phyloP scores from a whole-genome alignment of 2,888 invertebrate species.

The Drosophila kokeensis region DNA sequence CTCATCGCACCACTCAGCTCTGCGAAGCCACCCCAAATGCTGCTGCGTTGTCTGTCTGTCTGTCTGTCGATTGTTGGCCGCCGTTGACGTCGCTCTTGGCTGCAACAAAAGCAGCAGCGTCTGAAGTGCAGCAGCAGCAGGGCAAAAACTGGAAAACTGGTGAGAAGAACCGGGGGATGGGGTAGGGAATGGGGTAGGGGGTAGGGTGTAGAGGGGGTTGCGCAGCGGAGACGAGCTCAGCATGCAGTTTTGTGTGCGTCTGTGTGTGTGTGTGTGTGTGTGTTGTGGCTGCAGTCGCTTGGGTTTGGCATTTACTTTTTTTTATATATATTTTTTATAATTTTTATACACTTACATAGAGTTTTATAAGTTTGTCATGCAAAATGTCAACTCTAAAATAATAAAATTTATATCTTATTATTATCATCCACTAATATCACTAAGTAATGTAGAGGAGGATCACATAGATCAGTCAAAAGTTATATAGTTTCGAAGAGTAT shows the following conservation, averaged over 20 bases:
- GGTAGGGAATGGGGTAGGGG: not conserved
- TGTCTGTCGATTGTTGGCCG: conserved; percentile 68
- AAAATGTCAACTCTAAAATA: not conserved
- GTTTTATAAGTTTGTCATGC: not conserved
- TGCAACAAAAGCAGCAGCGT: conserved; percentile 59
- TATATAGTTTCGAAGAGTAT: not conserved
- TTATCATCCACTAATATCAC: not conserved
- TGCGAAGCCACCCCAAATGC: conserved; percentile 28
- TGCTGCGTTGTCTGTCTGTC: conserved; percentile 13
- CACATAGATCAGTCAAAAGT: not conserved
- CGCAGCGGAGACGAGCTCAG: conserved; percentile 53
- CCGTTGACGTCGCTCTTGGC: conserved; percentile 59
- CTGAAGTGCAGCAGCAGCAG: conserved; percentile 44
- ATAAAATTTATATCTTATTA: not conserved
- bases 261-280: conserved; percentile 22
- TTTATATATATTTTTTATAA: conserved; percentile 15
- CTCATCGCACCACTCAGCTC: conserved; percentile 2
- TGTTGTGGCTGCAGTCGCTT: conserved; percentile 51
- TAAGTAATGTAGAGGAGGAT: not conserved
- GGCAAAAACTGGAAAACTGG: conserved; percentile 55
- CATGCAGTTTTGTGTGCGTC: conserved; percentile 64
- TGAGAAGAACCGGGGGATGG: not conserved
- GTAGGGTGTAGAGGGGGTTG: not conserved
- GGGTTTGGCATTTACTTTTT: conserved; percentile 27
- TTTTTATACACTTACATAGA: conserved; percentile 11